Evolutionary conservation across 2,888 invertebrate species (phyloP).

Genomic region (Cryptus armator): DNA sequence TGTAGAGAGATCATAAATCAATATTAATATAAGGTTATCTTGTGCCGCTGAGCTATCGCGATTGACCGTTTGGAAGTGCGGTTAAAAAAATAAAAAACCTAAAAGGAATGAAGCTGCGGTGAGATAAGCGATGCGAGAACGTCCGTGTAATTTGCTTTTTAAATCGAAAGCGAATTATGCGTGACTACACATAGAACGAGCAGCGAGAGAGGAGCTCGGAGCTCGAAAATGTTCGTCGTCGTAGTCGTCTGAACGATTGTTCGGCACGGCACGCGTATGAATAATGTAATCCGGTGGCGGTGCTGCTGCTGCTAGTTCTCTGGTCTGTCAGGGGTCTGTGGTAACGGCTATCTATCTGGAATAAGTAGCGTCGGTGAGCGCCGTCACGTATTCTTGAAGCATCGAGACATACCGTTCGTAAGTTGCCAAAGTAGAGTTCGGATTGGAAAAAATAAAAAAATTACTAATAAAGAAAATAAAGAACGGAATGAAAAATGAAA

Average conservation of each 20-base stretch:
- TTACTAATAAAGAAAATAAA: background rate
- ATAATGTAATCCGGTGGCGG: slow-evolving; percentile 53
- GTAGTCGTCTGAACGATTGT: slow-evolving; percentile 52
- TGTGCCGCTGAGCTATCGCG: slow-evolving; percentile 1
- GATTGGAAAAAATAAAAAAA: background rate
- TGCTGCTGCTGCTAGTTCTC: slow-evolving; percentile 13
- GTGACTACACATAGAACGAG: slow-evolving; percentile 43
- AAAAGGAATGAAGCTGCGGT: background rate
- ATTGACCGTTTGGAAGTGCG: slow-evolving; percentile 7
- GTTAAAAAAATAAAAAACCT: background rate
- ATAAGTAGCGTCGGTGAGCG: slow-evolving; percentile 46
- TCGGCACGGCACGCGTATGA: slow-evolving; percentile 48
- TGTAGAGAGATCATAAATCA: slow-evolving; percentile 11
- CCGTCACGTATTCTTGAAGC: slow-evolving; percentile 27
- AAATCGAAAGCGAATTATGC: slow-evolving; percentile 55
- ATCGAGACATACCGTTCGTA: slow-evolving; percentile 32
- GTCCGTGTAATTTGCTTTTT: slow-evolving; percentile 55
- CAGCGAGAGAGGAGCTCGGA: background rate
- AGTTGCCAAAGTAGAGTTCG: slow-evolving; percentile 6
- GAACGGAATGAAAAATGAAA: background rate
- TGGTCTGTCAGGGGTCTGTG: slow-evolving; percentile 17
- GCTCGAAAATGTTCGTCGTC: slow-evolving; percentile 39
- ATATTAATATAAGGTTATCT: slow-evolving; percentile 19
- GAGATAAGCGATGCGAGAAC: slow-evolving; percentile 47
- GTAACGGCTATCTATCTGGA: slow-evolving; percentile 28